phyloP scores from a whole-genome alignment of 2,113 vertebrate genomes.

The Rallus limicola region DNA sequence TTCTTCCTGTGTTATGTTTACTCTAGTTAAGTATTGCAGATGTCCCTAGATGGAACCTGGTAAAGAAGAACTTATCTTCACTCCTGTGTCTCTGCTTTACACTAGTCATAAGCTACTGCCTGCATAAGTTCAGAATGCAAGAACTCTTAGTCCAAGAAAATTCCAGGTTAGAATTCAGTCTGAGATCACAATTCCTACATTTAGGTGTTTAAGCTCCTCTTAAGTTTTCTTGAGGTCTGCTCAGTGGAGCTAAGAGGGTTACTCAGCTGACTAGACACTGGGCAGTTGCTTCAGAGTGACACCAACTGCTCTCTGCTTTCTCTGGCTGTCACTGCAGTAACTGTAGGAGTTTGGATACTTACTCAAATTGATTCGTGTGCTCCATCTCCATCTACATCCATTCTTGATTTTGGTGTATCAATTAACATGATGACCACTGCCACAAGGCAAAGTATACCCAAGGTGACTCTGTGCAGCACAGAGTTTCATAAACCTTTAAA shows the following conservation, averaged over 20 bases:
- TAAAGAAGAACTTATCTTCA: background rate
- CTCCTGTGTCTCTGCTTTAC: background rate
- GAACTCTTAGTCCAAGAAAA: background rate
- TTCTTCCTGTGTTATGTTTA: background rate
- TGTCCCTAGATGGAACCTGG: background rate
- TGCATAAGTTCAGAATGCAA: background rate
- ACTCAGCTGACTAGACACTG: background rate
- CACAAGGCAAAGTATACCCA: background rate
- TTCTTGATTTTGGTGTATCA: background rate
- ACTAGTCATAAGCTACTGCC: background rate
- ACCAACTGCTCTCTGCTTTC: background rate
- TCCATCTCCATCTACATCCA: background rate
- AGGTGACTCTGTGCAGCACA: background rate
- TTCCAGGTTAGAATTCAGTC: background rate
- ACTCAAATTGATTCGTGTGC: background rate
- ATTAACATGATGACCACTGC: background rate
- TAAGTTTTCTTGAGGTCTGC: background rate
- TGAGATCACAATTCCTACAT: background rate
- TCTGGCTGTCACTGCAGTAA: background rate
- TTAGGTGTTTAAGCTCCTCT: background rate
- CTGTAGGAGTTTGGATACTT: background rate
- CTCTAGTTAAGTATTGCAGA: background rate
- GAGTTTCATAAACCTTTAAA: background rate
- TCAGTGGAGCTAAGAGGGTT: background rate
- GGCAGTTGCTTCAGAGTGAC: background rate